These are phyloP conservation scores for Sphenopsis melanotis DNA, from an alignment of 2,797 vertebrate genomes.

Conservation along the genomic window DNA sequence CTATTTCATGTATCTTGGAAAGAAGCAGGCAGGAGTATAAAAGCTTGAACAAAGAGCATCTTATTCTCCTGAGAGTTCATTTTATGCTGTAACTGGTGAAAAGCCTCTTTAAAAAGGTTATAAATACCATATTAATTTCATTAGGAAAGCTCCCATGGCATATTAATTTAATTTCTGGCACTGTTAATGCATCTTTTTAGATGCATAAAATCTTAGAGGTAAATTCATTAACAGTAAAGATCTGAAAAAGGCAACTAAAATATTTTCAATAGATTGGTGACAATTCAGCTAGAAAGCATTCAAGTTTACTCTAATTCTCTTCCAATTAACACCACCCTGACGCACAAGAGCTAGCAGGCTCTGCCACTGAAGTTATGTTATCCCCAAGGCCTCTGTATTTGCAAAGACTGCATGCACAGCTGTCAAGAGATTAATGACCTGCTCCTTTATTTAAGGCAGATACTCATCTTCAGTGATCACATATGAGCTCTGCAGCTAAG, in stretches of 20 bases:
- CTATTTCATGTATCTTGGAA: neutral
- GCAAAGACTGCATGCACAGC: neutral
- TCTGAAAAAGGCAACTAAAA: neutral
- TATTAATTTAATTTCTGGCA: constrained; percentile 21
- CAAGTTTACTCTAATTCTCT: neutral
- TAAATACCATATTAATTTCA: constrained; percentile 47
- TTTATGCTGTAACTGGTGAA: constrained; percentile 10
- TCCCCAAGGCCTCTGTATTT: neutral
- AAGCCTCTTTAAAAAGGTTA: constrained; percentile 35
- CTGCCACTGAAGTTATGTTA: neutral
- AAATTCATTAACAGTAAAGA: constrained; percentile 7
- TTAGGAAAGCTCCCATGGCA: constrained; percentile 19
- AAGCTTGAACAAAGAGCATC: neutral
- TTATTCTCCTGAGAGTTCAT: neutral
- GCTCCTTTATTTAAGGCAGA: constrained; percentile 10
- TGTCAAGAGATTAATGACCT: constrained; percentile 21
- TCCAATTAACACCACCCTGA: neutral
- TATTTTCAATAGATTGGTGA: neutral
- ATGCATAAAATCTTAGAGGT: neutral
- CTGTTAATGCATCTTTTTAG: neutral
- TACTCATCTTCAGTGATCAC: neutral
- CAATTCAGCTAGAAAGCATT: neutral
- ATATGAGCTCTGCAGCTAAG: neutral
- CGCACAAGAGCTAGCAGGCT: neutral
- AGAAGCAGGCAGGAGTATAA: neutral